Evolutionary conservation across 1,140 invertebrate genomes (phyloP).

Genomic region (Lethocerus indicus): DNA sequence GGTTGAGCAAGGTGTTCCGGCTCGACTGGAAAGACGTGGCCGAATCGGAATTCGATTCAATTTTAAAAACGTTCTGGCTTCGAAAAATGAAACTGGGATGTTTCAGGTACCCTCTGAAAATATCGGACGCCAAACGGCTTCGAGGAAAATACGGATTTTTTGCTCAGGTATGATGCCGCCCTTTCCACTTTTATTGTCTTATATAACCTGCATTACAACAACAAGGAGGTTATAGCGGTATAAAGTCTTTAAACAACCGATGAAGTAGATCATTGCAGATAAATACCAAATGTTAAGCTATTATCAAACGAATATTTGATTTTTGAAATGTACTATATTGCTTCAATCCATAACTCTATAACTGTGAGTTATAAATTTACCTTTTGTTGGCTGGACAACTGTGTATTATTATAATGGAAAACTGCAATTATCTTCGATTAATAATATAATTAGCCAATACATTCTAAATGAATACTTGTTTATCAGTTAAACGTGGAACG

Average conservation of each 20-base stretch:
- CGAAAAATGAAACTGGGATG: not conserved
- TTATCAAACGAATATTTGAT: too few species aligned
- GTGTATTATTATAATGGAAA: too few species aligned
- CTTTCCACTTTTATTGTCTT: not conserved
- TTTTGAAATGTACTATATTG: not conserved
- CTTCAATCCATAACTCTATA: not conserved
- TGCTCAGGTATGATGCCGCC: too few species aligned
- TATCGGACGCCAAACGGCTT: not conserved
- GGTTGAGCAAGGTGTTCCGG: too few species aligned
- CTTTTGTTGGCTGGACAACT: too few species aligned
- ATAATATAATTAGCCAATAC: not conserved
- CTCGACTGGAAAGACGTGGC: not conserved
- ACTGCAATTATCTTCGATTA: not conserved
- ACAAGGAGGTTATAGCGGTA: too few species aligned
- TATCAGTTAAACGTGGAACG: constrained; percentile 46
- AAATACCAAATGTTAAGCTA: too few species aligned
- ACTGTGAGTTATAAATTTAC: not conserved
- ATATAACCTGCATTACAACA: not conserved
- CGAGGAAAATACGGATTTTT: not conserved
- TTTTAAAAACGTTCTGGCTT: not conserved
- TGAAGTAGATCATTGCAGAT: not conserved
- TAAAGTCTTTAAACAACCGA: too few species aligned
- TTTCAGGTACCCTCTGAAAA: not conserved
- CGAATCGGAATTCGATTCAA: not conserved
- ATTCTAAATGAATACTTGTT: not conserved